These are phyloP conservation scores for Hydractinia echinata DNA, from an alignment of 30 jellyfish, hydroid and myxozoan species.

Conservation along the genomic window DNA sequence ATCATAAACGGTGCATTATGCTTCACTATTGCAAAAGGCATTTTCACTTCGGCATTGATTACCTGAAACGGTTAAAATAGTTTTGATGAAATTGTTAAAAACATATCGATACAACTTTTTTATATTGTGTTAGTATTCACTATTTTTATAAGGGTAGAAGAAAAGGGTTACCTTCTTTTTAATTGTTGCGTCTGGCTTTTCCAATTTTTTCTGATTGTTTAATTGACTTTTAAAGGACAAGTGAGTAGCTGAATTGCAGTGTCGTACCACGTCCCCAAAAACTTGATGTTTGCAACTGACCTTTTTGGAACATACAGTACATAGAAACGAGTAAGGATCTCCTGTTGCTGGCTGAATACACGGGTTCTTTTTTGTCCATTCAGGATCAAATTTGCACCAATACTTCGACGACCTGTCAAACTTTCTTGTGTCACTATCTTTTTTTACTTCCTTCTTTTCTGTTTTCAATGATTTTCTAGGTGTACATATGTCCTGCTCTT, in stretches of 20 bases:
- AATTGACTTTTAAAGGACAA: neutral
- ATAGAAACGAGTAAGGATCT: neutral
- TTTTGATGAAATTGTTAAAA: neutral
- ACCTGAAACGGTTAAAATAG: neutral
- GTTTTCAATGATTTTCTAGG: too few relatives aligned
- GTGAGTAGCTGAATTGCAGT: neutral
- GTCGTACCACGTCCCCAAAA: neutral
- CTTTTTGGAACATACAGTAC: constrained; percentile 7
- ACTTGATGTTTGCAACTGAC: neutral
- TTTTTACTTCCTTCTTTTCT: too few relatives aligned
- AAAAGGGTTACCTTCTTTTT: neutral
- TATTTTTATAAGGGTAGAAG: neutral
- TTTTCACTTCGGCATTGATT: neutral
- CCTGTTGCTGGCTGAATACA: neutral
- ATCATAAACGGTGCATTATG: constrained; percentile 2
- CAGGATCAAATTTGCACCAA: neutral
- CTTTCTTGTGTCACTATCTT: too few relatives aligned
- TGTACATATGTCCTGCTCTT: too few relatives aligned
- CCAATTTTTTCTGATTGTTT: neutral
- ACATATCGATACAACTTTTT: too few relatives aligned
- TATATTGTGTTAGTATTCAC: too few relatives aligned
- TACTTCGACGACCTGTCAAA: neutral
- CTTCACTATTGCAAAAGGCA: neutral
- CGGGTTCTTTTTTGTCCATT: constrained; percentile 1
- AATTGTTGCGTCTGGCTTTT: neutral